These are phyloP conservation scores for Carassius carassius DNA, from an alignment of 2,113 vertebrate species.

Conservation along the genomic window DNA sequence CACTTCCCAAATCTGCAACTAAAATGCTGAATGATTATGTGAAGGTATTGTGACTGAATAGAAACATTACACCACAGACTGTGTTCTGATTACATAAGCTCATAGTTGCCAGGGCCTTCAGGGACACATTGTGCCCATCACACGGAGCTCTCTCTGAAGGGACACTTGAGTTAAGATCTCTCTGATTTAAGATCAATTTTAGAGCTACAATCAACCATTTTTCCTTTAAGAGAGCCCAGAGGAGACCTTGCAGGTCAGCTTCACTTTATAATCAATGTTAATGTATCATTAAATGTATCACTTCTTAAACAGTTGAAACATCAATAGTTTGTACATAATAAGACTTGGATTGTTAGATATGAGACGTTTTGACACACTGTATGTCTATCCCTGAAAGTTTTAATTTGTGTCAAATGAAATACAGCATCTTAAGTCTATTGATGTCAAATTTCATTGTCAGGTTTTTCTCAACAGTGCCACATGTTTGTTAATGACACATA, in stretches of 20 bases:
- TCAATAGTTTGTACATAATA: too few species aligned
- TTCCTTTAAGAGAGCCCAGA: neutral
- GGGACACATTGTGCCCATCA: constrained; percentile 31
- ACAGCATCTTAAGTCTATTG: neutral
- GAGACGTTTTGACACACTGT: too few species aligned
- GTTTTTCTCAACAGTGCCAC: neutral
- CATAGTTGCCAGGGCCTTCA: constrained; percentile 8
- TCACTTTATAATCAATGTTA: neutral
- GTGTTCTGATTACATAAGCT: constrained; percentile 41
- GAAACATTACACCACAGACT: constrained; percentile 7
- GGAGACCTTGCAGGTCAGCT: neutral
- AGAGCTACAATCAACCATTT: constrained; percentile 6
- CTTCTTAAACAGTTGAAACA: too few species aligned
- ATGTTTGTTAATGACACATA: constrained; percentile 2
- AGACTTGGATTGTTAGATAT: neutral
- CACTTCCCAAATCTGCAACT: constrained; percentile 13
- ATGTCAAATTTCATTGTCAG: neutral
- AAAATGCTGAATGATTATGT: constrained; percentile 9
- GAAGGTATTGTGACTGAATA: constrained; percentile 18
- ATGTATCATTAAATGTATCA: neutral
- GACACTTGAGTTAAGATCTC: constrained; percentile 29
- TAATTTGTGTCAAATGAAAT: neutral
- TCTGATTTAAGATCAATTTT: neutral
- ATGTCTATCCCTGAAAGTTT: too few species aligned
- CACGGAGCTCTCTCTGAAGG: neutral